Base-by-base conservation (phyloP, 1,140 invertebrate genomes). In the Magallana gigas region DNA sequence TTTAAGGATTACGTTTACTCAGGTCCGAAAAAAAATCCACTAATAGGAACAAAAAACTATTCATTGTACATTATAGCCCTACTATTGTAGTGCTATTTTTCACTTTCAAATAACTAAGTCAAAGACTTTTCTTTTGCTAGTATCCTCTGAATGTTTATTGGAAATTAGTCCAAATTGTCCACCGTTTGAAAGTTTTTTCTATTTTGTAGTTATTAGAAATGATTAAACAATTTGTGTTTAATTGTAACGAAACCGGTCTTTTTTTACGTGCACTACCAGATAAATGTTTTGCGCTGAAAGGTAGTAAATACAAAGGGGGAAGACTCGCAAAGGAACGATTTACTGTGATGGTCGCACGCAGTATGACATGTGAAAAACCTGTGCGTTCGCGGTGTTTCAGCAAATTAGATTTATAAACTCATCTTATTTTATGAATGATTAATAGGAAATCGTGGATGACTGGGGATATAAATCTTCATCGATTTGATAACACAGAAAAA, bases 391-490 rank as follows among this genome's bases (percentile, higher is more conserved):
- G 90, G 14, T 92, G 91, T 80, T 91, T 92, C 59, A 88, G 88
- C 29, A 88, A 90, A 60, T 56, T 88, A 5, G 87, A 90, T n/a
- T 59, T 83, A 8, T 83, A 84, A 64, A 87, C 82, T 7, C 85
- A 91, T 0, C 86, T 80, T 8, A 88, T 92, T 1, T 76, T 9
- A 14, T 92, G 88, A n/a, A 36, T 36, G 36, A 36, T 1, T 36
- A 36, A 29, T 23, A 87, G 57, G 12, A 92, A 91, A 57, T 64
- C 81, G 7, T 91, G 88, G 91, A 91, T 92, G 90, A 92, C 83
- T 16, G 83, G 84, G n/a, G 86, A 89, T 56, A n/a, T n/a, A n/a
- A n/a, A 83, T 93, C n/a, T 95, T 94, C 86, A 89, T 80, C 58
- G 85, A 90, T 56, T 93, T 87, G 92, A 88, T 94, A 71, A 87